phyloP scores from a whole-genome alignment of 1,140 invertebrate species.

The Halotydeus destructor region DNA sequence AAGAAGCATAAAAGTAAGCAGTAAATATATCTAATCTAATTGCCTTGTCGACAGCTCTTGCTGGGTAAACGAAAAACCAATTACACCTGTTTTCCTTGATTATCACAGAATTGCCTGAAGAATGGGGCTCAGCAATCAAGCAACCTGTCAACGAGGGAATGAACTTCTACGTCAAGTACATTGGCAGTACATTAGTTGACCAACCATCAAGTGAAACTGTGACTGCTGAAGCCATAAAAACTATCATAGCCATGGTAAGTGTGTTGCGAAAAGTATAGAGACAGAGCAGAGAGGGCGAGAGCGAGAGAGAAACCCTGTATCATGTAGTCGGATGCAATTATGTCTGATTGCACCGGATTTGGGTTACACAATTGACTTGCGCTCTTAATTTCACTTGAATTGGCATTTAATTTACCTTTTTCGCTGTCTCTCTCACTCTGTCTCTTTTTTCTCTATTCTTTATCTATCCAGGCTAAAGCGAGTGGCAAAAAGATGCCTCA shows the following conservation, averaged over 20 bases:
- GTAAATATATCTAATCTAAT: no score
- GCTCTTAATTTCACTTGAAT: no score
- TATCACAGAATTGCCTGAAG: constrained; percentile 48
- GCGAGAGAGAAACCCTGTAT: no score
- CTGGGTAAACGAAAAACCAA: no score
- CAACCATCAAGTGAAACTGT: constrained; percentile 36
- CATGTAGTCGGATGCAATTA: no score
- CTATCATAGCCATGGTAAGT: constrained; percentile 38
- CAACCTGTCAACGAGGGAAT: constrained; percentile 36
- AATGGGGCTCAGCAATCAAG: constrained; percentile 42
- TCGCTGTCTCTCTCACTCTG: background rate
- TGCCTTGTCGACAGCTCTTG: no score
- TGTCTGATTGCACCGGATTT: no score
- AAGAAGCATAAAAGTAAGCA: no score
- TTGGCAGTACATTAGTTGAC: constrained; percentile 44
- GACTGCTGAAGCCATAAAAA: constrained; percentile 44
- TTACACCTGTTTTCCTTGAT: background rate
- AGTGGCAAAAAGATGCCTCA: constrained; percentile 44
- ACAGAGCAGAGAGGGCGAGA: no score
- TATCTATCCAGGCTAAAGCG: constrained; percentile 34
- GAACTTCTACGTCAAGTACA: constrained; percentile 45
- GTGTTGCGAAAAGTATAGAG: no score
- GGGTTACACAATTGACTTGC: no score
- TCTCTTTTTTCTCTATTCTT: constrained; percentile 11
- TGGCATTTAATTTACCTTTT: no score